Evolutionary conservation across 1,140 invertebrate species (phyloP).

Genomic region (Yoshiicerus persimilis): DNA sequence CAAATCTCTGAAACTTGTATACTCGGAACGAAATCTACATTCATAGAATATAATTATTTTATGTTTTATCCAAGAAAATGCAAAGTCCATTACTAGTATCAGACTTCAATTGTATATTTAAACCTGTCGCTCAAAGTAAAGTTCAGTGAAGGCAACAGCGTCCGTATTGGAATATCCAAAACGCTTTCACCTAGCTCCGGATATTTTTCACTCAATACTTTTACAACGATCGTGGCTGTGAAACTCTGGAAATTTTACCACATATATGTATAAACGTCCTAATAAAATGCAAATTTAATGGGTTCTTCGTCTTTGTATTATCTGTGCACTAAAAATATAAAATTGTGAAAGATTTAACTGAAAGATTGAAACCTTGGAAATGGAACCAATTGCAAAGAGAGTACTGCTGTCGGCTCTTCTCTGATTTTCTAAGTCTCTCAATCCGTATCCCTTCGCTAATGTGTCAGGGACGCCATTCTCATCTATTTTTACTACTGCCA

Average conservation of each 20-base stretch:
- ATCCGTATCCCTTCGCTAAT: neutral
- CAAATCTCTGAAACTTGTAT: neutral
- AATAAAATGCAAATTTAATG: too few species aligned
- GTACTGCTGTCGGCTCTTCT: neutral
- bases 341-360: too few species aligned
- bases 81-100: neutral
- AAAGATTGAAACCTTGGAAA: constrained; percentile 25
- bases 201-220: neutral
- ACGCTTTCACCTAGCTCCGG: constrained; percentile 24
- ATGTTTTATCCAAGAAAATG: too few species aligned
- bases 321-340: too few species aligned
- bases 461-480: neutral
- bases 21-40: neutral
- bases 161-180: constrained; percentile 22
- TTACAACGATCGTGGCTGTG: neutral
- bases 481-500: neutral
- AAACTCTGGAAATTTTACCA: constrained; percentile 28
- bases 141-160: neutral
- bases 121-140: constrained; percentile 18
- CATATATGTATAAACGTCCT: too few species aligned
- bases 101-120: too few species aligned
- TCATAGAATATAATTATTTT: neutral
- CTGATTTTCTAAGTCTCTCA: neutral
- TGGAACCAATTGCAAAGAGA: neutral
- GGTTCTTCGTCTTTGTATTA: too few species aligned